These are phyloP conservation scores for Leuciscus waleckii DNA, from an alignment of 2,797 vertebrate genomes.

Conservation along the genomic window DNA sequence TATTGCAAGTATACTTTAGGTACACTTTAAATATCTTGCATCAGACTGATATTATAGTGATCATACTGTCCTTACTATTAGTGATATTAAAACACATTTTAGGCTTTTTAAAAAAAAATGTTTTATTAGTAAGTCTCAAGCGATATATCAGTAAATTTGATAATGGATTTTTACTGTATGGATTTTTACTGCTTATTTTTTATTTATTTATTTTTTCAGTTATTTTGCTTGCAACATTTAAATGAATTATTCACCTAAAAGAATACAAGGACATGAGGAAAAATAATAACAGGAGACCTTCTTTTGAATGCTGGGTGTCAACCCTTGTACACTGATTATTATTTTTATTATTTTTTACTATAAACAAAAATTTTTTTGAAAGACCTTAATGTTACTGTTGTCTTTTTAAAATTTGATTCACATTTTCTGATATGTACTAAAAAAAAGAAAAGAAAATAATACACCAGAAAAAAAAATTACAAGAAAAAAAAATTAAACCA, in stretches of 20 bases:
- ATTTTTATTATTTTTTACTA: background rate
- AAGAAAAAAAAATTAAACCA: no score
- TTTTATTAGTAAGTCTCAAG: no score
- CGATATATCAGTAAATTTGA: no score
- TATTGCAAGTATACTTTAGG: no score
- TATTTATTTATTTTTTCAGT: background rate
- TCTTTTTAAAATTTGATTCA: background rate
- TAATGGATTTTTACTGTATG: no score
- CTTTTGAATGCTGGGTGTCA: background rate
- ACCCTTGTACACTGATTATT: background rate
- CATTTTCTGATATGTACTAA: background rate
- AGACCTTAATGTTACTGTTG: background rate
- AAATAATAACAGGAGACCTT: background rate
- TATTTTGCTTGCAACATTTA: background rate
- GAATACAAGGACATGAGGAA: rapidly evolving
- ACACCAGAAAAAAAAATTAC: background rate
- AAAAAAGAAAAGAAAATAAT: background rate
- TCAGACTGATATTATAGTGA: no score
- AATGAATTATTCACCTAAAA: background rate
- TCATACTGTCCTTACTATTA: no score
- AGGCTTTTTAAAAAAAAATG: no score
- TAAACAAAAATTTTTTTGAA: background rate
- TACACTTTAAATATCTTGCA: no score
- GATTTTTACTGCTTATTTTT: background rate
- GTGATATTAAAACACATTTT: no score